phyloP scores from a whole-genome alignment of 2,888 invertebrate genomes.

The Adineta ricciae region DNA sequence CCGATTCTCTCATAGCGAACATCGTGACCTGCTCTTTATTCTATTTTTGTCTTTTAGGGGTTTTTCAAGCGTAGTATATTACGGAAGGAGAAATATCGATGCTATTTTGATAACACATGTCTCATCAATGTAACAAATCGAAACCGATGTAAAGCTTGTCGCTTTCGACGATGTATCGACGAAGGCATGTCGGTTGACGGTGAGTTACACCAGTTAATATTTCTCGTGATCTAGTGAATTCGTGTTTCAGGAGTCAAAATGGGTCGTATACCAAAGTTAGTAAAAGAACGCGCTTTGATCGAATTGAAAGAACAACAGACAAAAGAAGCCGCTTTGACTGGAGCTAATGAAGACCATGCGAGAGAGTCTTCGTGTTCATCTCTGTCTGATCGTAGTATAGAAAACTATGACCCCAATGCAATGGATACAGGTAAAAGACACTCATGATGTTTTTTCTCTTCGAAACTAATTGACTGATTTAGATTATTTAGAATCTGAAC shows the following conservation, averaged over 20 bases:
- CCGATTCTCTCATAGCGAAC: neutral
- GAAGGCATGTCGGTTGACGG: constrained; percentile 32
- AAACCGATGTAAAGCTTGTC: constrained; percentile 33
- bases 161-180: constrained; percentile 27
- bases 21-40: neutral
- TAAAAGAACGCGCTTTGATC: constrained; percentile 25
- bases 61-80: constrained; percentile 32
- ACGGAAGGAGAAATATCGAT: constrained; percentile 29
- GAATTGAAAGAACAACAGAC: constrained; percentile 11
- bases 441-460: neutral
- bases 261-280: constrained; percentile 33
- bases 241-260: constrained; percentile 23
- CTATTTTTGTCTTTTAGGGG: constrained; percentile 18
- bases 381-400: neutral
- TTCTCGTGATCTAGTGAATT: too few species aligned
- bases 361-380: neutral
- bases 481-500: neutral
- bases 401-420: neutral
- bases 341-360: neutral
- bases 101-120: constrained; percentile 28
- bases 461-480: neutral
- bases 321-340: neutral
- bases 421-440: neutral
- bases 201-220: too few species aligned
- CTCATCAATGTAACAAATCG: constrained; percentile 24